Evolutionary conservation across 23 tunicate genomes (phyloP).

Genomic region (Trididemnum miniatum): DNA sequence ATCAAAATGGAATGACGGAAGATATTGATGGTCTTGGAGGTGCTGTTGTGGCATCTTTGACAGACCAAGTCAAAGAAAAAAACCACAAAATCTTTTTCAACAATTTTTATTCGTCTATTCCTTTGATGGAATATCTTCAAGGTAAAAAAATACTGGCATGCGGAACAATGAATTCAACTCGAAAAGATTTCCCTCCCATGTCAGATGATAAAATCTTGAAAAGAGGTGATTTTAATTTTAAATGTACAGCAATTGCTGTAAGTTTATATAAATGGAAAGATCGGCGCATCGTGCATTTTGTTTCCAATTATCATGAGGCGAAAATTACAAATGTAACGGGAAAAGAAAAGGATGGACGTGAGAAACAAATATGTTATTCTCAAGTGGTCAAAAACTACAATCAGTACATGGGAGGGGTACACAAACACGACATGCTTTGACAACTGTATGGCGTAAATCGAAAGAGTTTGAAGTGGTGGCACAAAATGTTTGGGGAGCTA

Average conservation of each 20-base stretch:
- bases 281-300: background rate
- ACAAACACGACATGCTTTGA: background rate
- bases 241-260: background rate
- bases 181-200: background rate
- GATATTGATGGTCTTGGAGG: background rate
- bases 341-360: background rate
- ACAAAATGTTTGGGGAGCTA: background rate
- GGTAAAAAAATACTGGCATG: background rate
- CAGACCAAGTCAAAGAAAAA: background rate
- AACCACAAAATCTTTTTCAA: background rate
- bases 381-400: background rate
- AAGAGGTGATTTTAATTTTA: background rate
- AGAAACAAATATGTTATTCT: too few relatives aligned
- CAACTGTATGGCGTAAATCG: background rate
- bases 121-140: background rate
- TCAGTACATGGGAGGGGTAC: background rate
- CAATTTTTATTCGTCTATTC: background rate
- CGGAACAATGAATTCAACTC: background rate
- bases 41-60: background rate
- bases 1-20: background rate
- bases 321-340: background rate
- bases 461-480: background rate
- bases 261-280: background rate
- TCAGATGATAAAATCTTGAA: background rate
- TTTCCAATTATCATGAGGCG: background rate